A percentile compares a stretch with the other conserved stretches of the same genome.
phyloP scores from a whole-genome alignment of 2,888 invertebrate genomes.

The Lutraria lutraria region DNA sequence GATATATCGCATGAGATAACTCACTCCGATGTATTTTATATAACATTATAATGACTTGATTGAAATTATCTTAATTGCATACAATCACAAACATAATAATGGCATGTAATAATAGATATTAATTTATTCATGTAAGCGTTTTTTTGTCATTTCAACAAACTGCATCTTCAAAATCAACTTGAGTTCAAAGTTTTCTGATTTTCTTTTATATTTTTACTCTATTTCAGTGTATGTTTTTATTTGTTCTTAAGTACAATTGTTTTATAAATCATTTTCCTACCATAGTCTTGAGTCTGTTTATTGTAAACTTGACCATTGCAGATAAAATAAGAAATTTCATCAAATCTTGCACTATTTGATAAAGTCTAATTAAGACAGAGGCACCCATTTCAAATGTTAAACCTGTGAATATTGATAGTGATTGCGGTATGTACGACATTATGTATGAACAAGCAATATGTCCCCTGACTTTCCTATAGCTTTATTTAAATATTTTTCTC shows the following conservation, averaged over 20 bases:
- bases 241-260: background rate
- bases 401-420: background rate
- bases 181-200: no score
- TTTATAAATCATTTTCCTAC: background rate
- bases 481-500: conserved; percentile 20
- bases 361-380: background rate
- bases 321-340: conserved; percentile 1
- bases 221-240: no score
- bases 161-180: no score
- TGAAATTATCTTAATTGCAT: no score
- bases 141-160: no score
- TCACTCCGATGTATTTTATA: no score
- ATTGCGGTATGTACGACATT: background rate
- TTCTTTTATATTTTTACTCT: no score
- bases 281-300: background rate
- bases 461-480: background rate
- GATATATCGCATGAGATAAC: no score
- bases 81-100: no score
- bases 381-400: background rate
- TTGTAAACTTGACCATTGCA: background rate
- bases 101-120: no score
- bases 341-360: background rate
- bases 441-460: background rate
- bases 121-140: no score
- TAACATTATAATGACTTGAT: no score